Conservation (phyloP, 2,797 vertebrate species). For the Denticeps clupeoides region DNA sequence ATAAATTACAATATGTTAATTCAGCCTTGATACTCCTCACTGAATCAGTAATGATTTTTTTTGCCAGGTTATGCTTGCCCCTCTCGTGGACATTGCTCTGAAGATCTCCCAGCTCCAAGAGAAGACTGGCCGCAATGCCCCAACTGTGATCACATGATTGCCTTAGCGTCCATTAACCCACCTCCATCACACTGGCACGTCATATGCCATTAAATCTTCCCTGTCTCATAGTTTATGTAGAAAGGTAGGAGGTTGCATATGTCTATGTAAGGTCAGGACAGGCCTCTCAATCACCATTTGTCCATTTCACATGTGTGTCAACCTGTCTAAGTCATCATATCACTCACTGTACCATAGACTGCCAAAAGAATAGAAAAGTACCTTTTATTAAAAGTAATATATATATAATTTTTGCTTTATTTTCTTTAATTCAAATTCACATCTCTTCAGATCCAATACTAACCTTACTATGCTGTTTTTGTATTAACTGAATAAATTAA, state of each 20-base stretch:
- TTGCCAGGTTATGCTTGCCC: conserved; percentile 84
- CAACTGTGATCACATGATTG: conserved; percentile 90
- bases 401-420: not conserved
- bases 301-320: too few species aligned
- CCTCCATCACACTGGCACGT: conserved; percentile 12
- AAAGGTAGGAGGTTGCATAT: too few species aligned
- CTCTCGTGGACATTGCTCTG: conserved; percentile 85
- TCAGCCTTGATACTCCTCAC: too few species aligned
- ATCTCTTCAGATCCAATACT: too few species aligned
- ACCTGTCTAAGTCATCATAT: not conserved
- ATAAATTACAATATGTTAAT: too few species aligned
- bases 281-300: too few species aligned
- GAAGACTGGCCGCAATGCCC: conserved; percentile 71
- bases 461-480: too few species aligned
- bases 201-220: not conserved
- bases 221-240: too few species aligned
- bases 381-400: conserved; percentile 11
- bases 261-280: too few species aligned
- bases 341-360: not conserved
- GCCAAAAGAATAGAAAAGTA: conserved; percentile 17
- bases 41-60: not conserved
- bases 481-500: too few species aligned
- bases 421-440: too few species aligned
- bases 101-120: conserved; percentile 87
- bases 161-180: conserved; percentile 1